Evolutionary conservation across 1,140 invertebrate species (phyloP), one percentile per base, ranked within the genome.

Genomic region (Drosophila pallidifrons): DNA sequence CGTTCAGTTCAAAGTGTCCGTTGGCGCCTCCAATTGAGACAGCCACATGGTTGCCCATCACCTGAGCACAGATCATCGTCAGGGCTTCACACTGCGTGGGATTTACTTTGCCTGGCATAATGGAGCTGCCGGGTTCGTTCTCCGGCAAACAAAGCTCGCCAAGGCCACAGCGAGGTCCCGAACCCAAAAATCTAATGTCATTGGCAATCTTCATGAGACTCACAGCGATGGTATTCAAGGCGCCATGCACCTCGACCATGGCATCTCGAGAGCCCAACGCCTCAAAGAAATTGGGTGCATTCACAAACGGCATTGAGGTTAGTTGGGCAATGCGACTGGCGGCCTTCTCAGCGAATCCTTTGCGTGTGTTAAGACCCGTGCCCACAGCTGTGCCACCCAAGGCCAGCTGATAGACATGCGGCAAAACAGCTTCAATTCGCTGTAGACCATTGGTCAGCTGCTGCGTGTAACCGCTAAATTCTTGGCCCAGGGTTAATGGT

Each of bases 51-150:
- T 99, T 99, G 28, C 99, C 99, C 96, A 99, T 99, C n/a, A 99
- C 98, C 94, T 99, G 99, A 32, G 98, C 98, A 47, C 97, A 97
- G 1, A 99, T 96, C 99, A 99, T 99, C 0, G 99, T 99, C n/a
- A 99, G 94, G 0, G 99, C 96, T 93, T 99, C 99, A 92, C 98
- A 99, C 92, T 99, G 99, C 0, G 99, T 99, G 41, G 99, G 99
- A 93, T 99, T 99, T 3, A 99, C 98, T 94, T 99, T 99, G 28
- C 98, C 99, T 47, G 99, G 99, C 99, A 99, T 99, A 76, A 99
- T 99, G 6, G 98, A 99, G 83, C 97, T 98, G 8, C 99, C 99
- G 1, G 99, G 98, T 93, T 99, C 99, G 93, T 99, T 99, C 94
- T 99, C 99, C 0, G 99, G 99, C 30, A 99, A 93, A 20, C 94